A percentile compares a stretch with the other conserved stretches of the same genome.
Evolutionary conservation across 2,888 invertebrate species (phyloP).

Genomic region (Serripes groenlandicus): DNA sequence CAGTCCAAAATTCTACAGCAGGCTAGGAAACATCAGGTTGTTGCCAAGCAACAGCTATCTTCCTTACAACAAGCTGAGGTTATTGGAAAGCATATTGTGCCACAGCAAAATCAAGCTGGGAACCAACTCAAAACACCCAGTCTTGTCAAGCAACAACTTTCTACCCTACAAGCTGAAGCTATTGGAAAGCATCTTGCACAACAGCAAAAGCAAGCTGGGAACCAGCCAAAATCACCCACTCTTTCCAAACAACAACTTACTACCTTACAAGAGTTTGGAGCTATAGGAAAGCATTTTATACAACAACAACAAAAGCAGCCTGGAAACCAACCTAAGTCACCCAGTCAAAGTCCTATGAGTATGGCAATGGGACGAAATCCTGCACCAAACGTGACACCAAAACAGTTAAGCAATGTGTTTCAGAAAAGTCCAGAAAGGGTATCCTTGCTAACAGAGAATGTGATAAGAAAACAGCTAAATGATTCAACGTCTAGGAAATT

Average conservation of each 20-base stretch:
- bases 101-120: too few relatives aligned
- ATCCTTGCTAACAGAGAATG: constrained; percentile 47
- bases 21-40: not conserved
- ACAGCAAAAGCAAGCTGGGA: not conserved
- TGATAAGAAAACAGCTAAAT: constrained; percentile 52
- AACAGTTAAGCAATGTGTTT: constrained; percentile 44
- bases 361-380: constrained; percentile 44
- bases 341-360: constrained; percentile 57
- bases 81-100: too few relatives aligned
- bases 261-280: not conserved
- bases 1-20: not conserved
- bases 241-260: too few relatives aligned
- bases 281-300: not conserved
- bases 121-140: too few relatives aligned
- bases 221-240: not conserved
- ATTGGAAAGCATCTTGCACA: not conserved
- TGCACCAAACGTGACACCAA: constrained; percentile 25
- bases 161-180: not conserved
- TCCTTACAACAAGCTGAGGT: too few relatives aligned
- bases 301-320: constrained; percentile 8
- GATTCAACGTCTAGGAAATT: not conserved
- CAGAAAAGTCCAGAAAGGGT: constrained; percentile 17
- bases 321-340: constrained; percentile 19
- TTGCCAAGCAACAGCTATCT: not conserved
- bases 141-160: too few relatives aligned